Evolutionary conservation across 2,797 vertebrate genomes (phyloP).

Genomic region (Fistularia tabacaria): DNA sequence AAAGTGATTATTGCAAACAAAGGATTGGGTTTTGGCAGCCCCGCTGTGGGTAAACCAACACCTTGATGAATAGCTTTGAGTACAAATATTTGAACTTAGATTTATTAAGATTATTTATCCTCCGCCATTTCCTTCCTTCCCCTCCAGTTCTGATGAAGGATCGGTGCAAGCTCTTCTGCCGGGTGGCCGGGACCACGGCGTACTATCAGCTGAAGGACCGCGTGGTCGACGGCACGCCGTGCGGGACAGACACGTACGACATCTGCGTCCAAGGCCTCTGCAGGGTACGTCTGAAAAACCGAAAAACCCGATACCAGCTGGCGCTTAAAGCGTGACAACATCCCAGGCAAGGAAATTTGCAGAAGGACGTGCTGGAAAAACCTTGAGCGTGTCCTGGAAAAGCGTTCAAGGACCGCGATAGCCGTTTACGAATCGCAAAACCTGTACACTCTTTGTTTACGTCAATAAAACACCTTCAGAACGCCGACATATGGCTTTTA

Average conservation of each 20-base stretch:
- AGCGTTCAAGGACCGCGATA: too few species aligned
- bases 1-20: slow-evolving; percentile 27
- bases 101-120: neutral
- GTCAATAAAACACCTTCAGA: too few species aligned
- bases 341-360: too few species aligned
- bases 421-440: too few species aligned
- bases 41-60: neutral
- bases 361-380: too few species aligned
- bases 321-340: too few species aligned
- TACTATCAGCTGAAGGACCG: slow-evolving; percentile 96
- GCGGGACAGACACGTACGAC: slow-evolving; percentile 89
- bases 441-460: too few species aligned
- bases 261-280: slow-evolving; percentile 98
- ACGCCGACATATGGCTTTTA: too few species aligned
- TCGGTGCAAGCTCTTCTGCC: slow-evolving; percentile 97
- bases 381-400: too few species aligned
- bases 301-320: too few species aligned
- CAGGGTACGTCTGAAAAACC: slow-evolving; percentile 74
- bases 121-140: neutral
- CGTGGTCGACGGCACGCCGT: slow-evolving; percentile 91
- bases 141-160: slow-evolving; percentile 91
- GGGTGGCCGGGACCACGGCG: slow-evolving; percentile 87
- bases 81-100: too few species aligned
- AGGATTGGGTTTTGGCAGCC: slow-evolving; percentile 17
- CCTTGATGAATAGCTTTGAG: too few species aligned